These are phyloP conservation scores for Drosophila heteroneura DNA, from an alignment of 2,888 invertebrate genomes.

Conservation along the genomic window DNA sequence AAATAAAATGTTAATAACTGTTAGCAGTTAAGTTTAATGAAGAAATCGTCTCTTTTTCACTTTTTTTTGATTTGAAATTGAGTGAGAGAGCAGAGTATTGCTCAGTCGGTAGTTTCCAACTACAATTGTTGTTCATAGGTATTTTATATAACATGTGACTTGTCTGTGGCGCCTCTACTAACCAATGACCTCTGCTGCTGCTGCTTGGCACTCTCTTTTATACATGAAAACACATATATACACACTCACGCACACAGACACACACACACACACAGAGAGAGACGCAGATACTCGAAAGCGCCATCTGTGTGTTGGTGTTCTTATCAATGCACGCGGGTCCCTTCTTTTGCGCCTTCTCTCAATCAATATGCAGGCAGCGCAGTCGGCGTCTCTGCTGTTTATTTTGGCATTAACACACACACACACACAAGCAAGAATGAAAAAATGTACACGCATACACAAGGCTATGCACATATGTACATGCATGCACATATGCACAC, in stretches of 20 bases:
- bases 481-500: slow-evolving; percentile 2
- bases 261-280: not conserved
- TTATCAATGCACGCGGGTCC: slow-evolving; percentile 45
- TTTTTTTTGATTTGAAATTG: not conserved
- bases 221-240: slow-evolving; percentile 4
- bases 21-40: not conserved
- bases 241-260: not conserved
- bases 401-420: slow-evolving; percentile 21
- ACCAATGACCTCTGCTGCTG: slow-evolving; percentile 49
- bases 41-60: not conserved
- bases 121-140: not conserved
- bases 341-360: slow-evolving; percentile 14
- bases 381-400: slow-evolving; percentile 27
- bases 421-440: not conserved
- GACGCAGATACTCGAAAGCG: slow-evolving; percentile 16
- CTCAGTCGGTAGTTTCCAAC: slow-evolving; percentile 1
- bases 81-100: slow-evolving; percentile 11
- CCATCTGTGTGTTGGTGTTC: slow-evolving; percentile 18
- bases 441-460: slow-evolving; percentile 1
- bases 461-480: slow-evolving; percentile 1
- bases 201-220: slow-evolving; percentile 7
- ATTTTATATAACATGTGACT: slow-evolving; percentile 40
- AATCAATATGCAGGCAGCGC: slow-evolving; percentile 35
- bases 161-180: slow-evolving; percentile 41
- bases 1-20: not conserved